Percentiles rank a stretch among this genome's conserved stretches.
These are phyloP conservation scores for Brassicogethes aeneus DNA, from an alignment of 2,888 invertebrate genomes.

Conservation along the genomic window DNA sequence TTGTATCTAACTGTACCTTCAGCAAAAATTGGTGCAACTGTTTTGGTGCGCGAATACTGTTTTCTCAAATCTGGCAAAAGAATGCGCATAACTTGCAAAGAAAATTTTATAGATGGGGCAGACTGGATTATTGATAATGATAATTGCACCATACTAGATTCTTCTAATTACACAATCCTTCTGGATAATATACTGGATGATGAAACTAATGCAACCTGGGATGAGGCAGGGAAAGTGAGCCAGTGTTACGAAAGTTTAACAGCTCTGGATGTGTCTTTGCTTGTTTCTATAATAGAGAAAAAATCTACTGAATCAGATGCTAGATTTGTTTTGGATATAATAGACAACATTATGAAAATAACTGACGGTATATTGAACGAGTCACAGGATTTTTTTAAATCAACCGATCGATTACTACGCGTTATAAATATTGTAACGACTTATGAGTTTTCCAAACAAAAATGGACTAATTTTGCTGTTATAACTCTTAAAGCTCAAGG, in stretches of 20 bases:
- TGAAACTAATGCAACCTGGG: no score
- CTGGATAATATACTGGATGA: background rate
- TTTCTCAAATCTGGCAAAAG: background rate
- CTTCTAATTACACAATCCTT: background rate
- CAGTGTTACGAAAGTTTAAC: no score
- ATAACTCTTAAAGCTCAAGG: no score
- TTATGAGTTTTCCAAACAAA: no score
- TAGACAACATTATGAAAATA: background rate
- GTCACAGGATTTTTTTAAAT: background rate
- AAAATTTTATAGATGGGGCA: background rate
- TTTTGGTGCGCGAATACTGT: background rate
- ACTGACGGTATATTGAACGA: background rate
- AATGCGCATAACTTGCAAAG: background rate
- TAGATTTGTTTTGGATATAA: background rate
- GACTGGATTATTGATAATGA: background rate
- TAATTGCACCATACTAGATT: background rate
- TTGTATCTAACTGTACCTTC: no score
- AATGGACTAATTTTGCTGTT: no score
- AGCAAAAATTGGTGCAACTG: background rate
- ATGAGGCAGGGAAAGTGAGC: no score
- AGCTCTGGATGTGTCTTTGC: no score
- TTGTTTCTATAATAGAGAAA: no score
- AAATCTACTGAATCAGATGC: no score
- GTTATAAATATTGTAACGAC: no score
- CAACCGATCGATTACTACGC: no score